Evolutionary conservation across 1,140 invertebrate species (phyloP), one percentile per base, ranked within the genome.

Genomic region (Drosophila kanapiae): DNA sequence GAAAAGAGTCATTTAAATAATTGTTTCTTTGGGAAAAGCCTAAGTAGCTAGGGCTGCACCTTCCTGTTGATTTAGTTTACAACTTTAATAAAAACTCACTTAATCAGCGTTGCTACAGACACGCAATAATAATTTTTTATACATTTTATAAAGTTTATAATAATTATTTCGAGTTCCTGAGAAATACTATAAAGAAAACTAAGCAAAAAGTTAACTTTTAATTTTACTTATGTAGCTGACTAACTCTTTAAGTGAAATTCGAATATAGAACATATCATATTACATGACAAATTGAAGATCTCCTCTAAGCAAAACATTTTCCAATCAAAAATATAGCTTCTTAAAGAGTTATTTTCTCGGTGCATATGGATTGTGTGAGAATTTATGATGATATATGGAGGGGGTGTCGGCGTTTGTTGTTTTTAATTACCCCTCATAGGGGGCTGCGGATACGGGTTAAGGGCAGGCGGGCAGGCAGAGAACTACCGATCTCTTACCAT

Each of bases 401-500:
- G 38, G 45, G 33, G 23, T 23, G 23, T 23, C 3, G 62, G 42
- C 33, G 33, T 33, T n/a, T 6, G 56, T 37, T 51, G 53, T 77
- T 77, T 58, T 78, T 78, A 78, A 78, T 78, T 71, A 38, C 31
- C 59, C 59, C 59, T 53, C 18, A 75, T 80, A 57, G 69, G 77
- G 75, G 71, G 16, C 48, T 58, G 40, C 29, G 33, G 14, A 54
- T 72, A 64, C 63, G 63, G 67, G 69, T 69, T 51, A 72, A 49
- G 53, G 65, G 14, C 48, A 27, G 27, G 33, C 48, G 48, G 27
- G 33, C 33, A 37, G 53, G 53, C 65, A 71, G 51, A 70, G 27
- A 56, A 42, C 43, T 59, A 51, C 67, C 70, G 54, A 60, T 78
- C 75, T 71, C 83, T 87, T 87, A 87, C 83, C 83, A 82, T 87